Evolutionary conservation across 1,140 invertebrate genomes (phyloP).

Genomic region (Bombus difficillimus): DNA sequence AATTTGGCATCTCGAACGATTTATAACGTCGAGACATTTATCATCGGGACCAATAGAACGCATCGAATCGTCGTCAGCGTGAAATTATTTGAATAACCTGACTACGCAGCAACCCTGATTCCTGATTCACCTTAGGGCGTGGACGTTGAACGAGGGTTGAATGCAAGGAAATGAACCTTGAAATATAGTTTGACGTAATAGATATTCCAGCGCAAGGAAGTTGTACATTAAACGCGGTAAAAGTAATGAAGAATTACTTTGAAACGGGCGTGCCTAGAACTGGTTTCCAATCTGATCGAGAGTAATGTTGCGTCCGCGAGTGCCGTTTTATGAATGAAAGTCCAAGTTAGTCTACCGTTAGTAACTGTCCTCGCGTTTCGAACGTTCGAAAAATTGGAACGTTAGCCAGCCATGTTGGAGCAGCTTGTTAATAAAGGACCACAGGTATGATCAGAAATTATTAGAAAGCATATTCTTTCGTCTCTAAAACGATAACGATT

Average conservation of each 20-base stretch:
- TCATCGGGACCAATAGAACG: background rate
- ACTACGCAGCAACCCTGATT: background rate
- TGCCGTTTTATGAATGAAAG: constrained; percentile 54
- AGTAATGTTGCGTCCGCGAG: constrained; percentile 38
- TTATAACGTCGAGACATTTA: background rate
- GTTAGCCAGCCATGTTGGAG: no score
- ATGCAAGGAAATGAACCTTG: constrained; percentile 62
- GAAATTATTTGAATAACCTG: constrained; percentile 29
- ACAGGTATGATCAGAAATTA: no score
- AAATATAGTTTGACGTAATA: constrained; percentile 58
- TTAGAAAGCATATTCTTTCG: no score
- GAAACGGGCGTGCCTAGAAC: constrained; percentile 59
- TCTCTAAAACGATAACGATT: no score
- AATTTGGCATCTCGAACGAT: constrained; percentile 17
- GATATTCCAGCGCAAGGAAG: constrained; percentile 44
- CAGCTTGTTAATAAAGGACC: no score
- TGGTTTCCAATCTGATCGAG: constrained; percentile 62
- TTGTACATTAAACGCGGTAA: constrained; percentile 33
- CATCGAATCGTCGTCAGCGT: constrained; percentile 6
- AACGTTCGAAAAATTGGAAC: constrained; percentile 1
- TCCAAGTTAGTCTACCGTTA: constrained; percentile 21
- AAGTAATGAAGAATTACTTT: constrained; percentile 62
- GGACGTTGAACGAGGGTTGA: constrained; percentile 47
- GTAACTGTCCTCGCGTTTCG: constrained; percentile 13
- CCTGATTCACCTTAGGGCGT: constrained; percentile 29